These are phyloP conservation scores for Chiloscyllium plagiosum DNA, from an alignment of 2,113 vertebrate species.

Conservation along the genomic window DNA sequence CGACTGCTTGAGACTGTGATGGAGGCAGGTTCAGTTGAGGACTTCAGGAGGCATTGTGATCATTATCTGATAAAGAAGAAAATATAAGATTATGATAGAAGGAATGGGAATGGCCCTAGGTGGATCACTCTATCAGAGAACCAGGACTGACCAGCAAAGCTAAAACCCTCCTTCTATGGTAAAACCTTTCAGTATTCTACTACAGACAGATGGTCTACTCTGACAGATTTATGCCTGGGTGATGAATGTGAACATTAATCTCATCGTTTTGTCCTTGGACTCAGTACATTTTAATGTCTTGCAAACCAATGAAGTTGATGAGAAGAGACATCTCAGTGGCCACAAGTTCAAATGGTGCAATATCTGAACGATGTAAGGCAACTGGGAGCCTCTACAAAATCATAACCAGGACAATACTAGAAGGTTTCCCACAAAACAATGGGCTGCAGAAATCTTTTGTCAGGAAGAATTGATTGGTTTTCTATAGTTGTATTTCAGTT, in stretches of 20 bases:
- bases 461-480: background rate
- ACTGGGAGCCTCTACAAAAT: background rate
- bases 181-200: background rate
- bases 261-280: background rate
- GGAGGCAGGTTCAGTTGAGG: background rate
- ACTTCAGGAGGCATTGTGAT: background rate
- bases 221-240: background rate
- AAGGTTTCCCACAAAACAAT: background rate
- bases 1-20: background rate
- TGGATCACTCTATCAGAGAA: background rate
- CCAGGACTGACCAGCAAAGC: background rate
- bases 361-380: background rate
- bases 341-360: background rate
- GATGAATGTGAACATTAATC: background rate
- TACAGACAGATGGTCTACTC: background rate
- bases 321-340: background rate
- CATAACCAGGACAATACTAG: background rate
- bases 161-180: background rate
- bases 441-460: too few relatives aligned
- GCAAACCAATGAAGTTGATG: background rate
- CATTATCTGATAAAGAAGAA: background rate
- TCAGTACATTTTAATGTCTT: background rate
- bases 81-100: background rate
- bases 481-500: background rate
- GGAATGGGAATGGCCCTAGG: background rate